A percentile compares a stretch with the other conserved stretches of the same genome.
Evolutionary conservation across 2,113 vertebrate genomes (phyloP).

Genomic region (Puma concolor): DNA sequence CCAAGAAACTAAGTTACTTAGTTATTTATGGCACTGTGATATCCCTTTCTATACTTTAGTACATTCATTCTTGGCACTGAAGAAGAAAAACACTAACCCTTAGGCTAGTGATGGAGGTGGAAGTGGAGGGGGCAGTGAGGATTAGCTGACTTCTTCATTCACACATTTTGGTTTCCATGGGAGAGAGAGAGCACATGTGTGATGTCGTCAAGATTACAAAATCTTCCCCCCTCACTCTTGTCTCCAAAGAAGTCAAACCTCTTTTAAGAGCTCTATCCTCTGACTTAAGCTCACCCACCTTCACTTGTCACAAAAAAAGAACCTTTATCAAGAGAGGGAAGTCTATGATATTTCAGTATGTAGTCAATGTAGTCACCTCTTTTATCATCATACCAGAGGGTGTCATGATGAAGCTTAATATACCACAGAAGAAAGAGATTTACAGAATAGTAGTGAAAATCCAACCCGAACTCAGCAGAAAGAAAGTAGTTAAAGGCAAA

Average conservation of each 20-base stretch:
- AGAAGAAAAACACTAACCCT: conserved; percentile 39
- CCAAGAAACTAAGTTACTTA: conserved; percentile 43
- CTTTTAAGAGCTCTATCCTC: conserved; percentile 41
- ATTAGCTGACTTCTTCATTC: conserved; percentile 52
- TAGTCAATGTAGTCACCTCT: conserved; percentile 30
- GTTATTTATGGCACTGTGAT: conserved; percentile 31
- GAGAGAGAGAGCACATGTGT: conserved; percentile 2
- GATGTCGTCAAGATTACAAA: conserved; percentile 53
- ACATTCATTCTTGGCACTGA: conserved; percentile 15
- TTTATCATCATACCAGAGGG: conserved; percentile 56
- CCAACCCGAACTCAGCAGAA: conserved; percentile 42
- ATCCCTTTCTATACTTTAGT: conserved; percentile 12
- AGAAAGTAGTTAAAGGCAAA: conserved; percentile 40
- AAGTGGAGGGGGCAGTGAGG: background rate
- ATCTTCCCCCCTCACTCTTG: conserved; percentile 35
- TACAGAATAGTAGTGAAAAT: conserved; percentile 50
- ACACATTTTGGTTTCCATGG: conserved; percentile 52
- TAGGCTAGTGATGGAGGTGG: conserved; percentile 4
- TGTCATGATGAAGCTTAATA: conserved; percentile 66
- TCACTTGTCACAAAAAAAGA: conserved; percentile 47
- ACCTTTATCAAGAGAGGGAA: conserved; percentile 24
- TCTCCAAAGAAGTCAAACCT: conserved; percentile 54
- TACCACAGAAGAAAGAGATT: conserved; percentile 55
- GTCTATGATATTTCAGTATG: conserved; percentile 59
- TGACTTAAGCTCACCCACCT: conserved; percentile 24